These are phyloP conservation scores for Carapus acus DNA, from an alignment of 2,797 vertebrate species.

Conservation along the genomic window DNA sequence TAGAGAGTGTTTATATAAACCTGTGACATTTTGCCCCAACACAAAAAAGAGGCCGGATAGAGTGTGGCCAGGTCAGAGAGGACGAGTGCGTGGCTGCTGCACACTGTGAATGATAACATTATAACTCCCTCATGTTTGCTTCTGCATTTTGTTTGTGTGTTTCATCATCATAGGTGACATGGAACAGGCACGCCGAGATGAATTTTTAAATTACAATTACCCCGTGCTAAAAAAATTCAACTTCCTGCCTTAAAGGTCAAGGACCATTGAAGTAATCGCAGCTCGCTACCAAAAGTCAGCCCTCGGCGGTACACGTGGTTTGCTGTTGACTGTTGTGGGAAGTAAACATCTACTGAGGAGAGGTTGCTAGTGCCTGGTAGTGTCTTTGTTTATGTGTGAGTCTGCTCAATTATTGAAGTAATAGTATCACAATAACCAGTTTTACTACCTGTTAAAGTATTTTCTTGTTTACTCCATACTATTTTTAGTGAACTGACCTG, in stretches of 20 bases:
- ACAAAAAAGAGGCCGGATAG: constrained; percentile 35
- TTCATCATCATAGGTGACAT: constrained; percentile 10
- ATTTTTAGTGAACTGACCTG: no score
- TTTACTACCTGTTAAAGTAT: not conserved
- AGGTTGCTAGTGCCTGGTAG: not conserved
- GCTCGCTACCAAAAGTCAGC: constrained; percentile 1
- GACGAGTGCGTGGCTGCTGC: constrained; percentile 23
- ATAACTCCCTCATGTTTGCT: constrained; percentile 1
- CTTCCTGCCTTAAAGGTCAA: not conserved
- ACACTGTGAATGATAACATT: no score
- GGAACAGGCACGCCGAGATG: not conserved
- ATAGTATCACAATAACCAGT: no score
- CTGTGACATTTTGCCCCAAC: constrained; percentile 44
- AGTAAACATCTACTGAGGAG: not conserved
- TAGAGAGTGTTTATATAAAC: constrained; percentile 51
- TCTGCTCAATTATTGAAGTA: not conserved
- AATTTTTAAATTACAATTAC: constrained; percentile 10
- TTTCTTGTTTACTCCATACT: no score
- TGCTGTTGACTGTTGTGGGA: not conserved
- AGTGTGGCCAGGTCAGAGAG: constrained; percentile 32
- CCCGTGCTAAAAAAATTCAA: constrained; percentile 2
- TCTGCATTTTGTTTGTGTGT: constrained; percentile 3
- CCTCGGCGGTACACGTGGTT: not conserved
- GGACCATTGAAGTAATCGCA: not conserved
- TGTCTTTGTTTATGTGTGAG: not conserved